Evolutionary conservation across 2,797 vertebrate genomes (phyloP).

Genomic region (Pseudomugil tenellus): DNA sequence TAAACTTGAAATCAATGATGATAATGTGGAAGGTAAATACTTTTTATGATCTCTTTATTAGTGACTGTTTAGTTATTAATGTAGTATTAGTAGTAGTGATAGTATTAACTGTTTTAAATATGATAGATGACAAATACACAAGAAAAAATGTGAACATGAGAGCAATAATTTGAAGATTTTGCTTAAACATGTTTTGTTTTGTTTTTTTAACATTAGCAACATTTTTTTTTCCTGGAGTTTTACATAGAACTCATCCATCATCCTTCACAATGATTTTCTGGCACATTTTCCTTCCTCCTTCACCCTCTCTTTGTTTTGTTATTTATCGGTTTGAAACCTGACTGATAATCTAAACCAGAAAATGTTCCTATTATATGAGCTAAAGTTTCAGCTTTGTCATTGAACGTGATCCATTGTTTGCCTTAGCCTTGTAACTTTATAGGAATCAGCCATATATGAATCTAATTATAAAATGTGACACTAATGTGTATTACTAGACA

Average conservation of each 20-base stretch:
- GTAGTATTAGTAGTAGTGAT: no score
- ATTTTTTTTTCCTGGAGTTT: background rate
- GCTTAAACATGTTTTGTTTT: background rate
- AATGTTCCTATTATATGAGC: background rate
- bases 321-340: background rate
- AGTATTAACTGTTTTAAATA: background rate
- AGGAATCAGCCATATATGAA: background rate
- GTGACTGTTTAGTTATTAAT: background rate
- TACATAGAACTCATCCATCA: background rate
- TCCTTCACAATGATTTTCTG: background rate
- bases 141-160: background rate
- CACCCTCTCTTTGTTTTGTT: background rate
- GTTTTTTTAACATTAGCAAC: background rate
- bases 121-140: background rate
- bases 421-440: no score
- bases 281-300: background rate
- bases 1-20: constrained; percentile 63
- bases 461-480: background rate
- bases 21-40: constrained; percentile 67
- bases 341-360: background rate
- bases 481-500: background rate
- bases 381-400: background rate
- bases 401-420: background rate
- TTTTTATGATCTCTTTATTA: background rate
- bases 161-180: background rate